Base-by-base conservation (phyloP, 2,113 vertebrate species). In the Archilochus colubris region DNA sequence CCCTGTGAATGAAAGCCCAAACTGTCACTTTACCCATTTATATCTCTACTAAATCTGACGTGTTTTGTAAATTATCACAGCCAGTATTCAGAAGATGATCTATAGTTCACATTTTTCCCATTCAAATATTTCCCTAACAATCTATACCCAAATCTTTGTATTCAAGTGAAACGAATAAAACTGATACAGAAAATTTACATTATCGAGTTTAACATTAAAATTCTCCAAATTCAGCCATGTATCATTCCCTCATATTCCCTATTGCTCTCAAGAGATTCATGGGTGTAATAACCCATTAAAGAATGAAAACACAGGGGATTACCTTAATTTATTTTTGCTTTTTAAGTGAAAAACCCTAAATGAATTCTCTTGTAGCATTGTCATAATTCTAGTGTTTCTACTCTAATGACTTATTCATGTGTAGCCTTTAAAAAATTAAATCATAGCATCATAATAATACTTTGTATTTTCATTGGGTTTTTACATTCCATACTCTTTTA, bases 391-490 rank as follows among this genome's bases (percentile, higher is more conserved):
- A 91, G 86, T 92, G 24, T 51, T 96, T 92, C 24, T 61, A 25
- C 36, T 73, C 46, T 33, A 88, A 79, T 62, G 72, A 63, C n/a
- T 87, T 93, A 78, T 74, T 92, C 30, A 91, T 74, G 31, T 62
- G n/a, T 48, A 78, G 55, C 46, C 18, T 80, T 94, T 81, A 87
- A 87, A 94, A 94, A 53, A 33, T 67, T 63, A 90, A 88, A 74
- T 74, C 9, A 27, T 38, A 14, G 11, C 77, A 72, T 62, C 36
- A 88, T 76, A 68, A 89, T 43, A 46, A 50, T 51, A 81, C 28
- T 69, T 82, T 6, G 14, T 66, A 77, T 76, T 48, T 90, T 90
- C 3, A 73, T 76, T 77, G 46, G 3, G 43, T 70, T 54, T 82
- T 88, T 68, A 48, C 19, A 87, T 59, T 82, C 83, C 22, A 62